Evolutionary conservation across 2,888 invertebrate genomes (phyloP).

Genomic region (Andrena trimmerana): DNA sequence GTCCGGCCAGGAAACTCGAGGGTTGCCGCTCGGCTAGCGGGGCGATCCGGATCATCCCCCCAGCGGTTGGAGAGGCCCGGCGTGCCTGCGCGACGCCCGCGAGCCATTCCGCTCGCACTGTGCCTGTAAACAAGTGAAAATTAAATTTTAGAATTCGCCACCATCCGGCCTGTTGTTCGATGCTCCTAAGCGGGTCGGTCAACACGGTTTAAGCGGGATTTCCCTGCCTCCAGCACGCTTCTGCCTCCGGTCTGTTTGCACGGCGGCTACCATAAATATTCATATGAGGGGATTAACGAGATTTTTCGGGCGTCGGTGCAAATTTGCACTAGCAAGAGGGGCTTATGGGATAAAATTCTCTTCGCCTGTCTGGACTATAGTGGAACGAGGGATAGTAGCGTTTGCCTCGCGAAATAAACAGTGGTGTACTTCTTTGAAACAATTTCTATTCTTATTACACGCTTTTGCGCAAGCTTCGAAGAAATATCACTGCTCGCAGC

Average conservation of each 20-base stretch:
- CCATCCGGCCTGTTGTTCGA: constrained; percentile 20
- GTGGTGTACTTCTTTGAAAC: too few species aligned
- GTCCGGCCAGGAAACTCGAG: constrained; percentile 33
- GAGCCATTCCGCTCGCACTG: constrained; percentile 35
- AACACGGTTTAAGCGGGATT: constrained; percentile 59
- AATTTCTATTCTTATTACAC: too few species aligned
- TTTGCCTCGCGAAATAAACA: too few species aligned
- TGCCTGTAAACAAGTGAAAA: constrained; percentile 67
- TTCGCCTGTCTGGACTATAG: too few species aligned
- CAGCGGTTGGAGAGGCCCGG: constrained; percentile 35
- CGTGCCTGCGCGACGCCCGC: constrained; percentile 38
- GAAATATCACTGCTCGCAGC: too few species aligned
- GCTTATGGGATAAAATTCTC: neutral
- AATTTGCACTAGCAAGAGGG: constrained; percentile 21
- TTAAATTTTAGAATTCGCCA: constrained; percentile 62
- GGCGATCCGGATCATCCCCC: constrained; percentile 64
- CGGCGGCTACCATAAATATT: constrained; percentile 51
- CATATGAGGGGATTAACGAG: constrained; percentile 48
- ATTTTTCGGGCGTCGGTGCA: constrained; percentile 30
- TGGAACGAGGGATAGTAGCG: too few species aligned
- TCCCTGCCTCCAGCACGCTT: constrained; percentile 46
- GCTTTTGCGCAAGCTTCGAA: too few species aligned
- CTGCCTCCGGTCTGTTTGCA: constrained; percentile 45
- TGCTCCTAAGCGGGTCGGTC: constrained; percentile 49
- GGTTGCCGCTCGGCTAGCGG: constrained; percentile 19